Evolutionary conservation across 2,888 invertebrate genomes (phyloP), one percentile per base, ranked within the genome.

Genomic region (Morinoia aosen): DNA sequence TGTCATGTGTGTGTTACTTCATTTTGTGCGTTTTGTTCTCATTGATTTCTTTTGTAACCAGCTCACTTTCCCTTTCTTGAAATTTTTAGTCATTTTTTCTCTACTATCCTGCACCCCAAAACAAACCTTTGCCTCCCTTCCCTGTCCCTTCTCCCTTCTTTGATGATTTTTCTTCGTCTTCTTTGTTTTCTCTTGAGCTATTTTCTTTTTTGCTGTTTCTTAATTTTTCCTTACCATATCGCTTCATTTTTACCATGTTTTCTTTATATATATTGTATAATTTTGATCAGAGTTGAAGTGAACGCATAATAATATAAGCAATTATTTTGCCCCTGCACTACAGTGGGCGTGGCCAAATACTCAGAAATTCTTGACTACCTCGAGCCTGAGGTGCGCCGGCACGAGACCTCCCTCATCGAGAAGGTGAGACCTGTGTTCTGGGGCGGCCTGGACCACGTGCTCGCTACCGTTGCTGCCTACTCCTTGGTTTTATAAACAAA

Each of bases 341-440:
- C 95, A 96, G 96, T 96, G 96, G 95, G 96, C 95, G 95, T 96
- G 61, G 95, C 96, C 95, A 95, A 96, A 91, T 96, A 96, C 96
- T 95, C 88, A 39, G 96, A 96, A 61, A 95, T 95, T 58, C 95
- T 95, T 57, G 94, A 95, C 95, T 94, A 94, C 95, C 90, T 96
- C 16, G 94, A 56, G 14, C 90, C 95, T 88, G 96, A 95, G 25
- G 48, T 48, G 4, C 90, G 90, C 39, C 90, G 90, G 14, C 48
- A 48, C 48, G 90, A 90, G 40, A 48, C 90, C 40, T 90, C 90
- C 16, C 90, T 90, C 16, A 90, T 90, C 39, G 90, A 90, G 90
- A 90, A 90, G 40, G 90, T 90, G 90, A 90, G 90, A 39, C 76
- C 19, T 76, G 76, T 76, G 76, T 33, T 76, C 76, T 76, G 76